A percentile compares a stretch with the other conserved stretches of the same genome.
These are phyloP conservation scores for Apogon talboti DNA, from an alignment of 2,797 vertebrate genomes.

Conservation along the genomic window DNA sequence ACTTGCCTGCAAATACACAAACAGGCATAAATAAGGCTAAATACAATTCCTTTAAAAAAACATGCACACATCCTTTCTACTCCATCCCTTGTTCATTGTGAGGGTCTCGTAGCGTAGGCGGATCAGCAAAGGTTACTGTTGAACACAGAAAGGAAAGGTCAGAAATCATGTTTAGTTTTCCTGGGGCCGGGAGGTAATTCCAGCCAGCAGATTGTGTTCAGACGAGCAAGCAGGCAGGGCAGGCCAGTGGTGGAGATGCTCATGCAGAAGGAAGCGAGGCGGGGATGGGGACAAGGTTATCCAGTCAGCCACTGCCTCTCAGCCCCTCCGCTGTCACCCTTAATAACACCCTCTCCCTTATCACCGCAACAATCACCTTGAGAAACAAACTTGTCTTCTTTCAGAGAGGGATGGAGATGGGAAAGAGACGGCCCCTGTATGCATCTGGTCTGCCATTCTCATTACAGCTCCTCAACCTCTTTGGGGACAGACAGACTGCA, in stretches of 20 bases:
- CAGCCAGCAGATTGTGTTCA: constrained; percentile 84
- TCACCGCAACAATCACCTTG: constrained; percentile 86
- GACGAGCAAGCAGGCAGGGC: constrained; percentile 73
- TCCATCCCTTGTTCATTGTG: constrained; percentile 57
- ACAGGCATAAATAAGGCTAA: constrained; percentile 52
- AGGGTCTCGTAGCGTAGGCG: constrained; percentile 66
- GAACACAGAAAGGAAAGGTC: constrained; percentile 88
- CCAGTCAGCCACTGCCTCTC: constrained; percentile 80
- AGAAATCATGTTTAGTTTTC: constrained; percentile 88
- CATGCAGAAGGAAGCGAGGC: constrained; percentile 78
- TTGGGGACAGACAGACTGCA: constrained; percentile 61
- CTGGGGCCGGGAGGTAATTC: constrained; percentile 83
- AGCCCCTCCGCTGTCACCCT: constrained; percentile 84
- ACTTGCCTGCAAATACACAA: constrained; percentile 25
- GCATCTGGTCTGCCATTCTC: constrained; percentile 65
- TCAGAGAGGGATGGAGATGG: constrained; percentile 65
- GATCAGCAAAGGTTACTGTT: constrained; percentile 86
- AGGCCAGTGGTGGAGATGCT: constrained; percentile 74
- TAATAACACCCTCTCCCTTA: constrained; percentile 85
- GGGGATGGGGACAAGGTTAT: constrained; percentile 83
- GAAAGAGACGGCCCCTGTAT: constrained; percentile 60
- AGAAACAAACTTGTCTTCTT: constrained; percentile 84
- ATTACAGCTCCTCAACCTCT: constrained; percentile 67
- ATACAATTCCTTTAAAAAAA: constrained; percentile 39
- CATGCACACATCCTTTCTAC: constrained; percentile 30